These are phyloP conservation scores for Acipenser ruthenus DNA, from an alignment of 2,797 vertebrate genomes.

Conservation along the genomic window DNA sequence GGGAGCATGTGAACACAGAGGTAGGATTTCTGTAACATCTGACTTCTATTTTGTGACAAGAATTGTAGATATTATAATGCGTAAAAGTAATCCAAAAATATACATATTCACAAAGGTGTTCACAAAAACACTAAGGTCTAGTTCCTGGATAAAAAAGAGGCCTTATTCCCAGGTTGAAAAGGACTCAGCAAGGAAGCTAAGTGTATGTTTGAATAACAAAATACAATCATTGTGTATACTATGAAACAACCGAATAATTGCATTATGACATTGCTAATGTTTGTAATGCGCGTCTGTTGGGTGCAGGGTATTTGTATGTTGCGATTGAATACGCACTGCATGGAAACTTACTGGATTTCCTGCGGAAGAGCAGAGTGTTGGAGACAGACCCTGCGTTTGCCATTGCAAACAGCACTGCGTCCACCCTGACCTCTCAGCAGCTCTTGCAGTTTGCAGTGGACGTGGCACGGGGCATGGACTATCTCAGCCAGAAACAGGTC, in stretches of 20 bases:
- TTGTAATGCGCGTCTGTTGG: constrained; percentile 12
- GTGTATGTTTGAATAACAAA: neutral
- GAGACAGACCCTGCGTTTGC: constrained; percentile 79
- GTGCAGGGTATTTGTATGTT: constrained; percentile 71
- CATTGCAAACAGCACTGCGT: constrained; percentile 76
- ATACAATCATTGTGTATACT: neutral
- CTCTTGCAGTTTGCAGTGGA: constrained; percentile 77
- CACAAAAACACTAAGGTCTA: too few species aligned
- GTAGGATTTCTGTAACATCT: constrained; percentile 31
- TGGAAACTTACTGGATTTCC: constrained; percentile 75
- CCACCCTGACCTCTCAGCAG: constrained; percentile 75
- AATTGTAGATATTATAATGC: too few species aligned
- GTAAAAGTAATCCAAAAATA: too few species aligned
- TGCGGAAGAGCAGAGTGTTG: constrained; percentile 74
- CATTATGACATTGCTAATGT: neutral
- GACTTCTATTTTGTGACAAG: neutral
- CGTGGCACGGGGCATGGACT: constrained; percentile 77
- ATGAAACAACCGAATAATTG: neutral
- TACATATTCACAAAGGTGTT: too few species aligned
- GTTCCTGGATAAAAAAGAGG: too few species aligned
- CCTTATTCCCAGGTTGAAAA: too few species aligned
- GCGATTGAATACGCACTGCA: constrained; percentile 80
- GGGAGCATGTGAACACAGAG: constrained; percentile 79
- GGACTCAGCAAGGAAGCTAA: too few species aligned
- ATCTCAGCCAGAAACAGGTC: constrained; percentile 80